A percentile compares a stretch with the other conserved stretches of the same genome.
These are phyloP conservation scores for Tyria jacobaeae DNA, from an alignment of 2,888 invertebrate genomes.

Conservation along the genomic window DNA sequence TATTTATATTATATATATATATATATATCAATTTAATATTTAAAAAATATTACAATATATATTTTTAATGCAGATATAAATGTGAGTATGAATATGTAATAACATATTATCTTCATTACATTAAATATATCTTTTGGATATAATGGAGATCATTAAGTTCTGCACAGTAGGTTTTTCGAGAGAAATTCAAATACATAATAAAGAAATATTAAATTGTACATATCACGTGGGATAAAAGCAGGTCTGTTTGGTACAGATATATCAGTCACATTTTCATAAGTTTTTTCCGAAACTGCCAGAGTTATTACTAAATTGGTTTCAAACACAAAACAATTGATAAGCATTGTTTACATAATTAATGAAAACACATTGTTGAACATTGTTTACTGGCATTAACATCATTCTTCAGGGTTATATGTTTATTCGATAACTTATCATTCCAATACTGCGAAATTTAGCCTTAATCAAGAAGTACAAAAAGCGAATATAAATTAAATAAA, in stretches of 20 bases:
- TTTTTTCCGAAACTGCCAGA: not conserved
- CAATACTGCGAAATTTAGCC: not conserved
- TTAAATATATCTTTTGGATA: conserved; percentile 26
- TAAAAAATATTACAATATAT: too few relatives aligned
- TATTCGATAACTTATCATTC: not conserved
- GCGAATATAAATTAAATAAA: too few relatives aligned
- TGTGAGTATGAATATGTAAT: too few relatives aligned
- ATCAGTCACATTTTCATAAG: not conserved
- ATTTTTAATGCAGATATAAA: too few relatives aligned
- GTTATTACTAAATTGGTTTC: not conserved
- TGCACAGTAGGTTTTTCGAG: conserved; percentile 29
- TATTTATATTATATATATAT: conserved; percentile 11
- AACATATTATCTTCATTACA: conserved; percentile 24
- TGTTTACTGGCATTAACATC: too few relatives aligned
- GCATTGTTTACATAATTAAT: too few relatives aligned
- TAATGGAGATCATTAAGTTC: conserved; percentile 42
- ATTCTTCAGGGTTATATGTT: not conserved
- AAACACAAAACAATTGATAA: not conserved
- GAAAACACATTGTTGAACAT: too few relatives aligned
- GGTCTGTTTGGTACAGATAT: not conserved
- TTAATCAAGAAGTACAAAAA: not conserved
- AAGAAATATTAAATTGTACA: not conserved
- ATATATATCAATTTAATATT: too few relatives aligned
- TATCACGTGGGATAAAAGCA: conserved; percentile 13
- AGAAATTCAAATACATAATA: conserved; percentile 12